A percentile compares a stretch with the other conserved stretches of the same genome.
phyloP scores from a whole-genome alignment of 2,888 invertebrate species.

The Polydesmus complanatus region DNA sequence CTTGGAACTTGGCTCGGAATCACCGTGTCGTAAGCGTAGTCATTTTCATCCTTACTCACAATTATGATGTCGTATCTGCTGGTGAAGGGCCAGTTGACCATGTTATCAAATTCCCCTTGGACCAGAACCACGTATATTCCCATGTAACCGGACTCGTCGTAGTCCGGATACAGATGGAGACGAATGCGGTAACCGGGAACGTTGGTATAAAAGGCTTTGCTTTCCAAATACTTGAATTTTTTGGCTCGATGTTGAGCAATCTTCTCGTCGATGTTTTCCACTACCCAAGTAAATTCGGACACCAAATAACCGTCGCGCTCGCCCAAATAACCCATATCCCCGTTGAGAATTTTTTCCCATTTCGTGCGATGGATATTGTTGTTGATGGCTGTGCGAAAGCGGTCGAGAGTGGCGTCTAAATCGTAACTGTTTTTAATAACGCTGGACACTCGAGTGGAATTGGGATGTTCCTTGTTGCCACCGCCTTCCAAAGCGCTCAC shows the following conservation, averaged over 20 bases:
- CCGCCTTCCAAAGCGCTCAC: constrained; percentile 13
- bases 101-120: constrained; percentile 22
- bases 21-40: constrained; percentile 14
- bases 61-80: constrained; percentile 20
- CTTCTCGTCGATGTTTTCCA: constrained; percentile 23
- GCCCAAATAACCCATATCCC: constrained; percentile 17
- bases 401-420: constrained; percentile 16
- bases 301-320: constrained; percentile 21
- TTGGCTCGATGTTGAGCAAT: constrained; percentile 15
- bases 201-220: constrained; percentile 23
- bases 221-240: constrained; percentile 20
- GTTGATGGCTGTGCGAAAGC: constrained; percentile 11
- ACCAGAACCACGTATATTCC: constrained; percentile 23
- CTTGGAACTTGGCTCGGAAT: constrained; percentile 11
- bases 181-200: constrained; percentile 23
- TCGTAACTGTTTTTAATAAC: neutral
- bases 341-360: constrained; percentile 16
- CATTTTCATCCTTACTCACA: constrained; percentile 15
- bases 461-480: neutral
- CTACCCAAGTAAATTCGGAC: constrained; percentile 23
- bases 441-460: neutral
- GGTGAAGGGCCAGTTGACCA: constrained; percentile 23
- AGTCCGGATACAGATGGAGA: constrained; percentile 21
- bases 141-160: constrained; percentile 19
- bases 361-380: constrained; percentile 10